These are phyloP conservation scores for Macroramphosus scolopax DNA, from an alignment of 2,797 vertebrate genomes.

Conservation along the genomic window DNA sequence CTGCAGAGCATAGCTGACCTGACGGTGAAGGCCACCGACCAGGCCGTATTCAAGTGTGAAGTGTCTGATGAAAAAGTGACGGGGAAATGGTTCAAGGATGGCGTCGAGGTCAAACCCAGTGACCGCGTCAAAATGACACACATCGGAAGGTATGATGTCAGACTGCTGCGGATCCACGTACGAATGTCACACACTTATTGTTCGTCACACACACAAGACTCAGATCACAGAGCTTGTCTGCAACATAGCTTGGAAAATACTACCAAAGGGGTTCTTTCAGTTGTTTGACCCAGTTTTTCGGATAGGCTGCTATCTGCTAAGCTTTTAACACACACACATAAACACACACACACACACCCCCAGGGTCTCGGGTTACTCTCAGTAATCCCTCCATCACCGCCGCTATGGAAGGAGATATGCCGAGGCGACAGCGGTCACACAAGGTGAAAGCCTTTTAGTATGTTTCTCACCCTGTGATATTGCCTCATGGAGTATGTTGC, in stretches of 20 bases:
- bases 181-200: neutral
- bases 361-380: constrained; percentile 34
- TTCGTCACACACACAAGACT: neutral
- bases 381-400: constrained; percentile 57
- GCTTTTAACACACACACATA: constrained; percentile 26
- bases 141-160: constrained; percentile 78
- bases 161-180: neutral
- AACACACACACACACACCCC: constrained; percentile 12
- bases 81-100: constrained; percentile 90
- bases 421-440: constrained; percentile 52
- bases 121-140: constrained; percentile 87
- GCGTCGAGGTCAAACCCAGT: constrained; percentile 82
- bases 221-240: constrained; percentile 20
- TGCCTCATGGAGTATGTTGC: constrained; percentile 53
- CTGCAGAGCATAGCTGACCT: constrained; percentile 89
- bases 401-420: constrained; percentile 28
- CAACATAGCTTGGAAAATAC: constrained; percentile 27
- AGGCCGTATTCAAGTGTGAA: constrained; percentile 91
- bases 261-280: constrained; percentile 26
- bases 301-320: constrained; percentile 41
- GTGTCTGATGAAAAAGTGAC: constrained; percentile 92
- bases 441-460: constrained; percentile 61
- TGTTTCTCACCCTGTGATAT: constrained; percentile 38
- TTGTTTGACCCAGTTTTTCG: constrained; percentile 54
- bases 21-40: constrained; percentile 84